A percentile compares a stretch with the other conserved stretches of the same genome.
These are phyloP conservation scores for Zosterops lateralis DNA, from an alignment of 2,113 vertebrate species.

Conservation along the genomic window DNA sequence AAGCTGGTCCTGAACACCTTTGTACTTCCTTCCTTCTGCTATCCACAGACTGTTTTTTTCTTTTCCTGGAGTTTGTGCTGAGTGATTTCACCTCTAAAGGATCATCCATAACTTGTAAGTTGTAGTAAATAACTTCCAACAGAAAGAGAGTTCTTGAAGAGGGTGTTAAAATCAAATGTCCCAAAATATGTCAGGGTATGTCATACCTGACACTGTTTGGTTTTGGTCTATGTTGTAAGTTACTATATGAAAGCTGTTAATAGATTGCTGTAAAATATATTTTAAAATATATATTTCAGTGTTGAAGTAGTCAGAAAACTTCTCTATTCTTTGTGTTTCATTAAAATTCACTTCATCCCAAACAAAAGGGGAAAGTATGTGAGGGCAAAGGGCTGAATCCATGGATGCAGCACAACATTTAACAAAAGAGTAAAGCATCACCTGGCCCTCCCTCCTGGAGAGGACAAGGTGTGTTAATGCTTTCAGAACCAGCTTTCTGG, in stretches of 20 bases:
- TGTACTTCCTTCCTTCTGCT: neutral
- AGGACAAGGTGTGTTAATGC: neutral
- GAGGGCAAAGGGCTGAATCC: neutral
- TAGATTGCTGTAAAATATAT: neutral
- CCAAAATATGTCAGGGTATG: neutral
- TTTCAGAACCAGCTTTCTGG: neutral
- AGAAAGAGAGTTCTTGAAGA: neutral
- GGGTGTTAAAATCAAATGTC: neutral
- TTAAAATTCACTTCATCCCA: neutral
- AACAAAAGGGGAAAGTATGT: rapidly evolving
- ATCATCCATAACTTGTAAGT: neutral
- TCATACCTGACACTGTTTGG: neutral
- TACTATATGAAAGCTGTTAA: neutral
- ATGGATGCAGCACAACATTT: neutral
- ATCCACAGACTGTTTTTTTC: rapidly evolving
- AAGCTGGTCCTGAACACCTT: neutral
- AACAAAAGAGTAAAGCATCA: neutral
- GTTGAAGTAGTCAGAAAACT: neutral
- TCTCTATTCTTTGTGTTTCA: neutral
- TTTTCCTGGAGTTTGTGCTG: neutral
- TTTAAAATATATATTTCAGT: neutral
- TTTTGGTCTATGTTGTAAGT: neutral
- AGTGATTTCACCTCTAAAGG: neutral
- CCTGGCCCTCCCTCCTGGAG: neutral
- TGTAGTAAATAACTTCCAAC: neutral